Conservation (phyloP, 1,140 invertebrate genomes). For the Sycobia sp. region DNA sequence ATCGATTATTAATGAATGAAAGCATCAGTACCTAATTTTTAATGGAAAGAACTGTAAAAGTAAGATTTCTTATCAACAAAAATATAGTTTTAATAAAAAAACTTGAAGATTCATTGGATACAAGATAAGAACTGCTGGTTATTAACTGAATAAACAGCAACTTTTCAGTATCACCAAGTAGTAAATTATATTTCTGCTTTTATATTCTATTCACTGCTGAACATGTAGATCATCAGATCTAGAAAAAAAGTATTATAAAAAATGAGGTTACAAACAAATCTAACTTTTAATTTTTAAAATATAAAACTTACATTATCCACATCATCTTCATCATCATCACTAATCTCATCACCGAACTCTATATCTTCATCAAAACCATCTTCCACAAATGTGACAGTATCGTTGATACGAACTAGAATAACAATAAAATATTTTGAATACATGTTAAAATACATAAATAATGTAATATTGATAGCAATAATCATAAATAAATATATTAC, state of each 20-base stretch:
- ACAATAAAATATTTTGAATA: constrained; percentile 7
- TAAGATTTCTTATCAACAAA: constrained; percentile 28
- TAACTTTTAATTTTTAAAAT: neutral
- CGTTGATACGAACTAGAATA: constrained; percentile 83
- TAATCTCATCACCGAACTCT: constrained; percentile 91
- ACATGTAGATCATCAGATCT: constrained; percentile 50
- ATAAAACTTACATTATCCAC: constrained; percentile 69
- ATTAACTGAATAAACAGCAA: constrained; percentile 5
- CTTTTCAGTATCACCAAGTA: constrained; percentile 4
- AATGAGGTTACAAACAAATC: no score
- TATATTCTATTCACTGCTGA: constrained; percentile 39
- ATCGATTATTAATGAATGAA: constrained; percentile 12
- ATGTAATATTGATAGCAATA: neutral
- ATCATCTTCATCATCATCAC: constrained; percentile 85
- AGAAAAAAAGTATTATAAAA: constrained; percentile 32
- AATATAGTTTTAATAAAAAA: constrained; percentile 40
- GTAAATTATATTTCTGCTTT: constrained; percentile 19
- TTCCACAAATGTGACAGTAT: constrained; percentile 91
- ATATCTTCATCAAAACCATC: constrained; percentile 94
- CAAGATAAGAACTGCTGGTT: constrained; percentile 34
- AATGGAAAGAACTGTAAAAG: constrained; percentile 18
- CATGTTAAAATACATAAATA: constrained; percentile 2
- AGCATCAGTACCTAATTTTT: constrained; percentile 17
- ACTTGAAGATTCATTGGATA: constrained; percentile 51
- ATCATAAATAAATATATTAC: constrained; percentile 49